Conservation (phyloP, 1,140 invertebrate species). For the Berghia stephanieae region DNA sequence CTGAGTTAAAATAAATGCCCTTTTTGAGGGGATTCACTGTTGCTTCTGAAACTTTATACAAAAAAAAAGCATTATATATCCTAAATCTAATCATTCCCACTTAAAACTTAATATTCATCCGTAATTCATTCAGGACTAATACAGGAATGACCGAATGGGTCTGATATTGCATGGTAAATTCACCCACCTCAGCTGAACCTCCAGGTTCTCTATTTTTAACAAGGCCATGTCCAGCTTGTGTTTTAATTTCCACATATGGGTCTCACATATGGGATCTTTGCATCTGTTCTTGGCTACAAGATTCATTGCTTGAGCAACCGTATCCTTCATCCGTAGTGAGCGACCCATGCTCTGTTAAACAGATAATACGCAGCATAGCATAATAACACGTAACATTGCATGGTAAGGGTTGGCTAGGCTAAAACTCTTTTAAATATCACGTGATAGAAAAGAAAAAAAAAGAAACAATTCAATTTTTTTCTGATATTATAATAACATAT, state of each 20-base stretch:
- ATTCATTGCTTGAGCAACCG: slow-evolving; percentile 82
- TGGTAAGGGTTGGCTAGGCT: too few species aligned
- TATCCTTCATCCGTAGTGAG: slow-evolving; percentile 84
- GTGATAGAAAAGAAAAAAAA: too few species aligned
- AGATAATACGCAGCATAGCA: too few species aligned
- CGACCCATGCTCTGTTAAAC: slow-evolving; percentile 76
- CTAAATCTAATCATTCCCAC: neutral
- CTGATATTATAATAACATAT: too few species aligned
- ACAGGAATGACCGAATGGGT: neutral
- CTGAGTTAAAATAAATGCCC: too few species aligned
- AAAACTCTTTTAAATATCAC: too few species aligned
- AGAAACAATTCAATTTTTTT: too few species aligned
- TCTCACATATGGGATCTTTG: slow-evolving; percentile 76
- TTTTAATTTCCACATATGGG: slow-evolving; percentile 81
- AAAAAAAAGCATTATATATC: neutral
- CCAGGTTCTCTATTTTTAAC: slow-evolving; percentile 74
- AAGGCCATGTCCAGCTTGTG: slow-evolving; percentile 86
- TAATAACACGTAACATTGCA: too few species aligned
- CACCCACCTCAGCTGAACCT: slow-evolving; percentile 67
- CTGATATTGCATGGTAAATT: neutral
- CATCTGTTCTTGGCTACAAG: slow-evolving; percentile 73
- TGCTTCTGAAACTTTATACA: neutral
- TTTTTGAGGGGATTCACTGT: neutral
- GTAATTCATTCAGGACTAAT: neutral
- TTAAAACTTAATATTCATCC: neutral